These are phyloP conservation scores for Monochamus saltuarius DNA, from an alignment of 1,140 invertebrate genomes.

Conservation along the genomic window DNA sequence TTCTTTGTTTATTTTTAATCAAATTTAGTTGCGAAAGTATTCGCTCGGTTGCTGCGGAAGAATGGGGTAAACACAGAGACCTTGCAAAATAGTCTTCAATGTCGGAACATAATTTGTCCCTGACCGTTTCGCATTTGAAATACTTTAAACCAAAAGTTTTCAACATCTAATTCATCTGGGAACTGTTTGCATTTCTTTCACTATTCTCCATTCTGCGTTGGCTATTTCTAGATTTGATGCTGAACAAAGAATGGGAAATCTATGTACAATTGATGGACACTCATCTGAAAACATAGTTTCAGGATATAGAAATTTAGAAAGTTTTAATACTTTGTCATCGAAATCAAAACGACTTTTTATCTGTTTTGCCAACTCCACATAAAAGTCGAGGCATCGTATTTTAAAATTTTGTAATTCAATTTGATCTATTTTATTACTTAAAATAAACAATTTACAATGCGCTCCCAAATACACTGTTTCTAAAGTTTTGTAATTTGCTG, in stretches of 20 bases:
- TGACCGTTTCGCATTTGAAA: not conserved
- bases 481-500: not conserved
- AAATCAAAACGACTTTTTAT: slow-evolving; percentile 4
- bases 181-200: slow-evolving; percentile 4
- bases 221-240: not conserved
- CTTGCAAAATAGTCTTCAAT: not conserved
- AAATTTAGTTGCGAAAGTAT: not conserved
- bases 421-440: not conserved
- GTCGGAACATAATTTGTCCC: not conserved
- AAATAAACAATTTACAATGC: not conserved
- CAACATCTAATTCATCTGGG: not conserved
- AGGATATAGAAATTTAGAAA: not conserved
- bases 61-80: slow-evolving; percentile 4
- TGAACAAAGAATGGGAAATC: not conserved
- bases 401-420: slow-evolving; percentile 3
- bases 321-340: not conserved
- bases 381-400: not conserved
- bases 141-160: not conserved
- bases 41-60: slow-evolving; percentile 9
- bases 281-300: slow-evolving; percentile 11
- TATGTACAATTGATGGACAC: not conserved
- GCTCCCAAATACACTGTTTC: not conserved
- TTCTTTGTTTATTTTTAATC: not conserved
- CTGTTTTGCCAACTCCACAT: not conserved
- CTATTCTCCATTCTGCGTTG: not conserved